Evolutionary conservation across 1,140 invertebrate species (phyloP).

Genomic region (Cataglyphis hispanica): DNA sequence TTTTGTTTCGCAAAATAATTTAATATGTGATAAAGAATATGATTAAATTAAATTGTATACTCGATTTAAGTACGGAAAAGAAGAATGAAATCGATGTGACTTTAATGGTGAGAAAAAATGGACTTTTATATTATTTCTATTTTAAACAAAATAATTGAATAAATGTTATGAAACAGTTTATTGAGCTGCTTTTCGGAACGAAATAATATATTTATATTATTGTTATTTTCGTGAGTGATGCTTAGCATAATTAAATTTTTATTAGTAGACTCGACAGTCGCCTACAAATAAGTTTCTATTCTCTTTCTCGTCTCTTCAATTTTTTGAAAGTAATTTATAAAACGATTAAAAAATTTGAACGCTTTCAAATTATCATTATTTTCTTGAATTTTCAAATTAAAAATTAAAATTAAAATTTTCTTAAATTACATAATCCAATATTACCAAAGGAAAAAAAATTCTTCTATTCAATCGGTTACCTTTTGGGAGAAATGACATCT

Average conservation of each 20-base stretch:
- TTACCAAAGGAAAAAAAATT: neutral
- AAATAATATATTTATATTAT: neutral
- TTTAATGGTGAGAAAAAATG: neutral
- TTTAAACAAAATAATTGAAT: neutral
- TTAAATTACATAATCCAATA: constrained; percentile 43
- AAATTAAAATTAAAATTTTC: too few relatives aligned
- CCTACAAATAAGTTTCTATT: neutral
- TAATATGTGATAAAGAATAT: neutral
- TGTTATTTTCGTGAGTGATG: neutral
- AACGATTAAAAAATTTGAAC: constrained; percentile 19
- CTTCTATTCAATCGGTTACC: constrained; percentile 43
- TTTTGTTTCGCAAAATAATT: neutral
- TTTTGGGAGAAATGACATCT: constrained; percentile 39
- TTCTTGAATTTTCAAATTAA: constrained; percentile 24
- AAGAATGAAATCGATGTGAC: neutral
- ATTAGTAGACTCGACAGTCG: neutral
- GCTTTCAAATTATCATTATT: constrained; percentile 43
- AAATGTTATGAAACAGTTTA: neutral
- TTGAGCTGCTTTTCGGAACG: neutral
- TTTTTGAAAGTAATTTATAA: neutral
- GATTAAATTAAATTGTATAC: constrained; percentile 10
- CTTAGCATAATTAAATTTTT: constrained; percentile 24
- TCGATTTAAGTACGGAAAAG: neutral
- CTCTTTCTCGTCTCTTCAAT: neutral
- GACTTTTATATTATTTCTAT: neutral